These are phyloP conservation scores for Meloidogyne floridensis DNA, from an alignment of 1,140 invertebrate genomes.

Conservation along the genomic window DNA sequence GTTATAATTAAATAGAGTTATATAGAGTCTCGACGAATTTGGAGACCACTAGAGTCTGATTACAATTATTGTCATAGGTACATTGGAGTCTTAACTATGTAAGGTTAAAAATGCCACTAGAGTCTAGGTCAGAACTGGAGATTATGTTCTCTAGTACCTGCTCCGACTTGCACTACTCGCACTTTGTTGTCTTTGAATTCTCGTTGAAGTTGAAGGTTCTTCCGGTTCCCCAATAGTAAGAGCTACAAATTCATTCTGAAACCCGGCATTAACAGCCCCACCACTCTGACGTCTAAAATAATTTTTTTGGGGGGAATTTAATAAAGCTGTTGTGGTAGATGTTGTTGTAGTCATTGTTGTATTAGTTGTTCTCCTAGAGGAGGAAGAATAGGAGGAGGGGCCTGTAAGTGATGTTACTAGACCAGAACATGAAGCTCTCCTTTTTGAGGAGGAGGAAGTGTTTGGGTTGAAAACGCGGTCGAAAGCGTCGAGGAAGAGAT, in stretches of 20 bases:
- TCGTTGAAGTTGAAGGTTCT: neutral
- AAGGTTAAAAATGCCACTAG: too few species aligned
- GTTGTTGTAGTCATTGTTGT: neutral
- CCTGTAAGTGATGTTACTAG: neutral
- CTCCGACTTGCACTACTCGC: neutral
- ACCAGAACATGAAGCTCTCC: neutral
- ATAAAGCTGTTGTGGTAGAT: neutral
- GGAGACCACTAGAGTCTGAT: too few species aligned
- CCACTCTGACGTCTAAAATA: neutral
- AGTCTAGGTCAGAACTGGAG: neutral
- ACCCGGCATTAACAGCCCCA: neutral
- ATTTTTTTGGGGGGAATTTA: neutral
- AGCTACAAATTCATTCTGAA: neutral
- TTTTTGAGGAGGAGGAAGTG: neutral
- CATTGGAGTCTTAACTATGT: too few species aligned
- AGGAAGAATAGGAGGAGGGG: neutral
- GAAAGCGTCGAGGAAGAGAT: neutral
- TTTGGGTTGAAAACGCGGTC: neutral
- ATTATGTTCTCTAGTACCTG: neutral
- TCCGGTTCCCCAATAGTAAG: neutral
- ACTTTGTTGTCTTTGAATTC: conserved; percentile 1
- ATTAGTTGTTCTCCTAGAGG: neutral
- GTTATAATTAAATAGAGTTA: too few species aligned
- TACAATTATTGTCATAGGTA: too few species aligned
- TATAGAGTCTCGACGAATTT: too few species aligned